Evolutionary conservation across 2,797 vertebrate genomes (phyloP).

Genomic region (Dermochelys coriacea): DNA sequence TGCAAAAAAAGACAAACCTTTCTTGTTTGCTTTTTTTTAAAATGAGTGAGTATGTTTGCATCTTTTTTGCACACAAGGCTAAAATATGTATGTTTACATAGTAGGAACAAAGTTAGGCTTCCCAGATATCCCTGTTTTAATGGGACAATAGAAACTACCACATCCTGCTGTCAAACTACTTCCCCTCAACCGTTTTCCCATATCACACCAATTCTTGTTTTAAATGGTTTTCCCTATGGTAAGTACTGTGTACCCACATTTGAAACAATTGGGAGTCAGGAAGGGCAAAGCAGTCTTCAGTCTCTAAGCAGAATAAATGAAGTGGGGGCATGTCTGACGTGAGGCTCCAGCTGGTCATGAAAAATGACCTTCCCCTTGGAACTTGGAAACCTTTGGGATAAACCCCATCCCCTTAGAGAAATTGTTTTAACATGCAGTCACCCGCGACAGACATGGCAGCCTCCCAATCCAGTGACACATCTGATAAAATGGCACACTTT

Average conservation of each 20-base stretch:
- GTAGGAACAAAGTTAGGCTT: constrained; percentile 27
- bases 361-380: constrained; percentile 33
- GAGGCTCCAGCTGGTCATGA: constrained; percentile 60
- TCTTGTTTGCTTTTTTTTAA: not conserved
- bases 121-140: constrained; percentile 40
- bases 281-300: constrained; percentile 49
- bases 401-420: constrained; percentile 42
- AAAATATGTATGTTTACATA: constrained; percentile 19
- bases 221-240: not conserved
- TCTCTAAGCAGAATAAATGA: constrained; percentile 53
- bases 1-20: not conserved
- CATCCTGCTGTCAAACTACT: constrained; percentile 63
- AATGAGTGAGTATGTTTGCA: not conserved
- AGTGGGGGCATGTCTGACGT: constrained; percentile 46
- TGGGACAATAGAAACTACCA: constrained; percentile 36
- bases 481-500: constrained; percentile 30
- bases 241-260: not conserved
- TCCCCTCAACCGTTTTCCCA: constrained; percentile 55
- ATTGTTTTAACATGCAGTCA: constrained; percentile 54
- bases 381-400: constrained; percentile 55
- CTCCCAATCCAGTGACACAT: constrained; percentile 15
- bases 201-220: constrained; percentile 1
- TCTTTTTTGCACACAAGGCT: not conserved
- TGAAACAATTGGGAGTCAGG: constrained; percentile 49
- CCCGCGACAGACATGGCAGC: constrained; percentile 34